Percentiles rank a stretch among this genome's conserved stretches.
phyloP scores from a whole-genome alignment of 2,797 vertebrate species.

The Lophius americanus region DNA sequence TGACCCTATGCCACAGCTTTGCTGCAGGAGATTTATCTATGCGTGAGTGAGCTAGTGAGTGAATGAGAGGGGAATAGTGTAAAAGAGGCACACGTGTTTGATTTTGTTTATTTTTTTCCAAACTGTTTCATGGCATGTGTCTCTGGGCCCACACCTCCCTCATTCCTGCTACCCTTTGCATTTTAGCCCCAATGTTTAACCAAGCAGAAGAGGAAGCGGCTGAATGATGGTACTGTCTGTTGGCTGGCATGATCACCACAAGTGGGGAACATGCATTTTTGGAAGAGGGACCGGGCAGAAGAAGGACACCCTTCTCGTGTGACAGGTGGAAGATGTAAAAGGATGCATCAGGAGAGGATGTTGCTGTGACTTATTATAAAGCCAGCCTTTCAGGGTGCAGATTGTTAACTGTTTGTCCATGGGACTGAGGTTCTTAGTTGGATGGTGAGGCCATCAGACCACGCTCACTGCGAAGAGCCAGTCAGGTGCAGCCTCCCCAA shows the following conservation, averaged over 20 bases:
- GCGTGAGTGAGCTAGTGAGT: slow-evolving; percentile 19
- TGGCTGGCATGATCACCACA: slow-evolving; percentile 58
- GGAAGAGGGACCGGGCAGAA: slow-evolving; percentile 41
- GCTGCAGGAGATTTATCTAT: slow-evolving; percentile 53
- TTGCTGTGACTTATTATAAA: slow-evolving; percentile 51
- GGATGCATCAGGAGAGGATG: slow-evolving; percentile 54
- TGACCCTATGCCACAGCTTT: slow-evolving; percentile 62
- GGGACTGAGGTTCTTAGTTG: not conserved
- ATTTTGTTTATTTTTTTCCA: slow-evolving; percentile 33
- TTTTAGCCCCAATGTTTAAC: slow-evolving; percentile 70
- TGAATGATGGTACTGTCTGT: slow-evolving; percentile 77
- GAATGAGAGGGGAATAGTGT: slow-evolving; percentile 45
- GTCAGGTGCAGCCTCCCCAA: slow-evolving; percentile 36
- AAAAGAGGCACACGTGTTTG: slow-evolving; percentile 23
- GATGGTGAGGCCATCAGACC: slow-evolving; percentile 5
- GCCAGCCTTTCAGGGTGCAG: slow-evolving; percentile 4
- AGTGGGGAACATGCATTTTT: slow-evolving; percentile 26
- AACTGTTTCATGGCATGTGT: slow-evolving; percentile 37
- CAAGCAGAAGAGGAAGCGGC: slow-evolving; percentile 71
- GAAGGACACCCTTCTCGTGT: slow-evolving; percentile 70
- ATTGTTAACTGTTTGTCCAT: slow-evolving; percentile 10
- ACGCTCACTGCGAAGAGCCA: slow-evolving; percentile 7
- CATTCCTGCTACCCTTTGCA: slow-evolving; percentile 57
- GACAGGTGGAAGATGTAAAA: slow-evolving; percentile 72
- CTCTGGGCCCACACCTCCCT: slow-evolving; percentile 36